Evolutionary conservation across 2,888 invertebrate species (phyloP).

Genomic region (Apodemia zela): DNA sequence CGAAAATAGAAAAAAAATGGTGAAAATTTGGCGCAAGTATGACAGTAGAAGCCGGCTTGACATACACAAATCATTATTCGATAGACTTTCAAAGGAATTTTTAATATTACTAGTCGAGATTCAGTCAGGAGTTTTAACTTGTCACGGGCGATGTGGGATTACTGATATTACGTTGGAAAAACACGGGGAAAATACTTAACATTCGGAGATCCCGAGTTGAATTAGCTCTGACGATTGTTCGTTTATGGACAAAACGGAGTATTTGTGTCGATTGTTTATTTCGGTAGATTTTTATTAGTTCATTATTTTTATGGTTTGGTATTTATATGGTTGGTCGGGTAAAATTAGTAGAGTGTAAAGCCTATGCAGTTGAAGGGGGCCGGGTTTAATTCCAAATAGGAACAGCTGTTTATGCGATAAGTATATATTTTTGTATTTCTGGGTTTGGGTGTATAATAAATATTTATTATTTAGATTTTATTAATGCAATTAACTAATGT

Average conservation of each 20-base stretch:
- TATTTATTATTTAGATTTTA: too few relatives aligned
- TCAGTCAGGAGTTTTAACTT: constrained; percentile 53
- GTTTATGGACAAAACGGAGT: background rate
- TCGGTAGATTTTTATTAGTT: too few relatives aligned
- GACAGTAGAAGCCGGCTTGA: constrained; percentile 59
- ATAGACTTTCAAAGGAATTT: constrained; percentile 73
- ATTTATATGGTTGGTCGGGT: too few relatives aligned
- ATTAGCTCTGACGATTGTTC: background rate
- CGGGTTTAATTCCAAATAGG: too few relatives aligned
- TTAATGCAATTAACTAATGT: too few relatives aligned
- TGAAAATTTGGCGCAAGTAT: constrained; percentile 76
- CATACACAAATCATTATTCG: constrained; percentile 72
- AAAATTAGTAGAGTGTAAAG: too few relatives aligned
- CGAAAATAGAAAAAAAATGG: constrained; percentile 68
- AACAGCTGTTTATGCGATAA: too few relatives aligned
- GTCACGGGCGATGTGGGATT: constrained; percentile 45
- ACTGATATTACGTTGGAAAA: constrained; percentile 38
- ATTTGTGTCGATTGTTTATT: too few relatives aligned
- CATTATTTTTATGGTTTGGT: too few relatives aligned
- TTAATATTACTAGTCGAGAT: constrained; percentile 65
- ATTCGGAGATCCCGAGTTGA: background rate
- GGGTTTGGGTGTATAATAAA: too few relatives aligned
- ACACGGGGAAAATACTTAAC: constrained; percentile 23
- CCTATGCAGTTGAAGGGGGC: too few relatives aligned
- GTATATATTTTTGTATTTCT: too few relatives aligned